Conservation (phyloP, 64 coral and sea anemone species). For the Pachyseris speciosa region DNA sequence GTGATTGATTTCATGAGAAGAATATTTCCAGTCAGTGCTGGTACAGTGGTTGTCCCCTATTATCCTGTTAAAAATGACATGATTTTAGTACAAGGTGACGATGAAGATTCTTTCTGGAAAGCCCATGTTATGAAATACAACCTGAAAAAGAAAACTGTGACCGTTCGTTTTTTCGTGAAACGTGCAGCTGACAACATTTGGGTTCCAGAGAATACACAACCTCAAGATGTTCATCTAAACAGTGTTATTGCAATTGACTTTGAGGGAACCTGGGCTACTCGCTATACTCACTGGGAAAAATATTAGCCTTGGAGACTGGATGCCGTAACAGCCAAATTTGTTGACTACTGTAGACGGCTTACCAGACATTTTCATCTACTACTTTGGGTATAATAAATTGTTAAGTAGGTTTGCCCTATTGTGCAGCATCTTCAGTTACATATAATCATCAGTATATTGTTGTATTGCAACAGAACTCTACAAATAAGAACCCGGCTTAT, state of each 20-base stretch:
- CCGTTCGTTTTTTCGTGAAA: conserved; percentile 2
- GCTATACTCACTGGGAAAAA: conserved; percentile 21
- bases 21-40: neutral
- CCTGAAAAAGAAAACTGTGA: conserved; percentile 13
- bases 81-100: conserved; percentile 19
- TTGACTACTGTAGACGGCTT: conserved; percentile 17
- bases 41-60: conserved; percentile 11
- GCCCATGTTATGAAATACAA: conserved; percentile 15
- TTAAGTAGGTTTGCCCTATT: conserved; percentile 4
- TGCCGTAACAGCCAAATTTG: conserved; percentile 16
- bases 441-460: conserved; percentile 6
- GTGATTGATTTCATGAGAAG: conserved; percentile 53
- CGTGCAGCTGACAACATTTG: conserved; percentile 18
- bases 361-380: conserved; percentile 22
- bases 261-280: conserved; percentile 17
- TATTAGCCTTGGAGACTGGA: conserved; percentile 9
- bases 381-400: neutral
- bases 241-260: conserved; percentile 5
- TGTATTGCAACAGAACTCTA: neutral
- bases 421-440: conserved; percentile 3
- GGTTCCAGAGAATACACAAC: neutral
- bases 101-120: conserved; percentile 21
- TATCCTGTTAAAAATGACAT: conserved; percentile 24
- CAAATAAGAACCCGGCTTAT: conserved; percentile 5
- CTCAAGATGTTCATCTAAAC: conserved; percentile 5